phyloP scores from a whole-genome alignment of 1,140 invertebrate genomes.

The Caenorhabditis briggsae region DNA sequence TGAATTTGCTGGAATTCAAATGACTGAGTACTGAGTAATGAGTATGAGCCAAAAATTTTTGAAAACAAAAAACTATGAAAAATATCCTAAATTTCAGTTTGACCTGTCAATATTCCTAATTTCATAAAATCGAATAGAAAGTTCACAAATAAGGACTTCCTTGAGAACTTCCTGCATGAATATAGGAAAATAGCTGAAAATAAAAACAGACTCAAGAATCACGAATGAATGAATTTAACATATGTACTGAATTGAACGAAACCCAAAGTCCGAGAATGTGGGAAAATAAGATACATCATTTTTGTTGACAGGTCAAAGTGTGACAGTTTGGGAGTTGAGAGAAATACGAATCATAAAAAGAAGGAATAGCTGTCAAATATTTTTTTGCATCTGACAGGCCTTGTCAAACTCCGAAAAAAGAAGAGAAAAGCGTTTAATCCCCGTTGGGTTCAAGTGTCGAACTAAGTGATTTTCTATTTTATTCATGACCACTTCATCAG shows the following conservation, averaged over 20 bases:
- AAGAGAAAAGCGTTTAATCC: slow-evolving; percentile 2
- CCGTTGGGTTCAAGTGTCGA: slow-evolving; percentile 22
- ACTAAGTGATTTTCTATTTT: slow-evolving; percentile 34
- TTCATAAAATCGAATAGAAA: too few relatives aligned
- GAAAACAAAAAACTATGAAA: too few relatives aligned
- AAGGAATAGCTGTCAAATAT: slow-evolving; percentile 1
- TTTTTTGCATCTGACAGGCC: neutral
- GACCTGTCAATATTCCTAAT: too few relatives aligned
- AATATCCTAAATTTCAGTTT: too few relatives aligned
- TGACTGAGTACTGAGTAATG: neutral
- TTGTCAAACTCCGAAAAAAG: slow-evolving; percentile 46
- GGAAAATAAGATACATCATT: neutral
- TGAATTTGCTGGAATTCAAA: slow-evolving; percentile 27
- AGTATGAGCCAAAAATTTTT: neutral
- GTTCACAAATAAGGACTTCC: neutral
- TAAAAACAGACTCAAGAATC: too few relatives aligned
- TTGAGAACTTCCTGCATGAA: too few relatives aligned
- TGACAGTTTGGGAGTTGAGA: neutral
- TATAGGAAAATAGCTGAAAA: too few relatives aligned
- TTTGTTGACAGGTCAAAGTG: neutral
- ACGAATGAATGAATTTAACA: too few relatives aligned
- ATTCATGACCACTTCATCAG: slow-evolving; percentile 53
- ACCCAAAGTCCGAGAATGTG: neutral
- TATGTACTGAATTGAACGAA: too few relatives aligned
- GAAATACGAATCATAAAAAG: neutral